phyloP scores from a whole-genome alignment of 2,113 vertebrate species.

The Pungitius pungitius region DNA sequence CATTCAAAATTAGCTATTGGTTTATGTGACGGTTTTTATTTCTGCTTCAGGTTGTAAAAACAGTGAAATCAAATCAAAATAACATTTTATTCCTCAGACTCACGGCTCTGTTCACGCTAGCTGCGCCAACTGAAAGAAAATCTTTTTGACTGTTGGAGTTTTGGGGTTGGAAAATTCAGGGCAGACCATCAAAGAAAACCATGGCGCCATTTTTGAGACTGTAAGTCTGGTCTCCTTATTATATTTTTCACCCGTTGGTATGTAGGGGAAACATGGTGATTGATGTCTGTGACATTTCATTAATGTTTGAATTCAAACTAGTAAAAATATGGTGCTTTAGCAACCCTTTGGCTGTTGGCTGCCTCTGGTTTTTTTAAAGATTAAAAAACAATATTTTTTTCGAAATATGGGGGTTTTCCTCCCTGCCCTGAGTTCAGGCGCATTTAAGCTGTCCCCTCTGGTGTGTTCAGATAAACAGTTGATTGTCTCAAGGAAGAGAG shows the following conservation, averaged over 20 bases:
- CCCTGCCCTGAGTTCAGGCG: background rate
- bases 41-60: background rate
- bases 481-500: background rate
- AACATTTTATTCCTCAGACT: no score
- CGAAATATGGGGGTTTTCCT: background rate
- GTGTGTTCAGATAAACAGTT: background rate
- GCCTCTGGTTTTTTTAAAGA: no score
- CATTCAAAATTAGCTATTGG: background rate
- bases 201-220: background rate
- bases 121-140: no score
- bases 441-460: background rate
- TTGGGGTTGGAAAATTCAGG: no score
- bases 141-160: no score
- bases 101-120: no score
- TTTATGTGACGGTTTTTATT: background rate
- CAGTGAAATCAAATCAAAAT: no score
- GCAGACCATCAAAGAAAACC: no score
- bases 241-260: background rate
- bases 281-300: background rate
- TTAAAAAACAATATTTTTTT: no score
- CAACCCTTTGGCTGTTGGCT: background rate
- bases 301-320: background rate
- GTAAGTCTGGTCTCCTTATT: background rate
- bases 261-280: no score
- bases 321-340: background rate